A percentile compares a stretch with the other conserved stretches of the same genome.
Evolutionary conservation across 2,113 vertebrate genomes (phyloP).

Genomic region (Crotalus tigris): DNA sequence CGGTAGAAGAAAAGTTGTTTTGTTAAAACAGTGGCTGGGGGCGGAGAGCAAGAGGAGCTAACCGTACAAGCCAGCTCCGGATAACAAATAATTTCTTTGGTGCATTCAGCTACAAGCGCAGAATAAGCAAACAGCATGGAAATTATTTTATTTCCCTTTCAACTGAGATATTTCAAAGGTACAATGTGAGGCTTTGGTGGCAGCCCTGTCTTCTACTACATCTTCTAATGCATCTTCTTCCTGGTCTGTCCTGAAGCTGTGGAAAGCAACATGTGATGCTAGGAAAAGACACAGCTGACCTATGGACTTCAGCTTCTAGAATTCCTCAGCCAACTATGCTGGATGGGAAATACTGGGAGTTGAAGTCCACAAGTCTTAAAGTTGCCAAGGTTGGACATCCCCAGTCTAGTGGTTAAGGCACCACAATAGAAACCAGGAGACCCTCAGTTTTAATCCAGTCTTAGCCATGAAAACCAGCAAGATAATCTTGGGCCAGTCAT

Average conservation of each 20-base stretch:
- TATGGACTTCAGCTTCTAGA: not conserved
- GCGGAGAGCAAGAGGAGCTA: not conserved
- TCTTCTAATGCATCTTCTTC: not conserved
- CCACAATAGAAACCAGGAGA: too few relatives aligned
- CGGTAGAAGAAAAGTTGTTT: not conserved
- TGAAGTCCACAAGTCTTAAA: not conserved
- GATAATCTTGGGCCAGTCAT: too few relatives aligned
- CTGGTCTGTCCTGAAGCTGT: not conserved
- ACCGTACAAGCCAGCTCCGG: not conserved
- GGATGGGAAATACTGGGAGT: not conserved
- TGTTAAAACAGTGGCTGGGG: not conserved
- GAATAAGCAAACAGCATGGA: not conserved
- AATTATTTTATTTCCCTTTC: not conserved
- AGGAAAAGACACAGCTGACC: not conserved
- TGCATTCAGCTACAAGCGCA: not conserved
- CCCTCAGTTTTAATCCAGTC: too few relatives aligned
- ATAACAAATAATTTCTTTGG: not conserved
- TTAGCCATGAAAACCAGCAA: too few relatives aligned
- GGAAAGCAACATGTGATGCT: not conserved
- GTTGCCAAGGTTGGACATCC: not conserved
- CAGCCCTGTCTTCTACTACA: not conserved
- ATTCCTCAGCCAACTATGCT: not conserved
- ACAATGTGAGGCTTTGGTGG: not conserved
- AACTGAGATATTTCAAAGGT: not conserved
- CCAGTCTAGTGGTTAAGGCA: too few relatives aligned